Base-by-base conservation (phyloP, 1,140 invertebrate species). In the Babylonia areolata region DNA sequence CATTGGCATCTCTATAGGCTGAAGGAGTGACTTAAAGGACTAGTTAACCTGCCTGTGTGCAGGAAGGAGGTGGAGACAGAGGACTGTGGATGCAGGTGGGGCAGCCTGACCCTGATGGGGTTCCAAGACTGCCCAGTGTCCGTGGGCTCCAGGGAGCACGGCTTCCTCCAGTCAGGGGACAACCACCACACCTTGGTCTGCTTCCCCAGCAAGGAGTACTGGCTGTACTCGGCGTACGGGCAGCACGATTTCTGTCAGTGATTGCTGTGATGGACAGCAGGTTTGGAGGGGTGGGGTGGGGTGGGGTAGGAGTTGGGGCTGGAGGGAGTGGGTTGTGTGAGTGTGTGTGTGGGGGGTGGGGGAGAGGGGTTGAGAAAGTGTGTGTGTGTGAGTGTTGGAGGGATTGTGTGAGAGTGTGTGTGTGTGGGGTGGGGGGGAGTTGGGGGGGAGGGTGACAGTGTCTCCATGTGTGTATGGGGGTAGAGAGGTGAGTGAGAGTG, bases 121-220 rank as follows among this genome's bases (percentile, higher is more conserved):
- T 93, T 93, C 81, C 75, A 78, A 3, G 93, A 93, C 85, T 87
- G 88, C 11, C 90, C 91, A 1, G 85, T 91, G n/a, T 91, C 92
- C 9, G 89, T 90, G 88, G 81, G 80, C 71, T 83, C 85, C 15
- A 75, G 81, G 33, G 91, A 93, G 84, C 90, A 93, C 86, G 90
- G 89, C 73, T 93, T 88, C 75, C 86, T 91, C 69, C 81, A 85
- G 23, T 82, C 86, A 64, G 92, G 93, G 35, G 93, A 93, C 77
- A 92, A 93, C 83, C 64, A 90, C 28, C 91, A 92, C 84, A 90
- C 90, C 37, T 87, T 90, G 69, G 80, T 93, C 5, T 51, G 91
- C 54, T 92, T 93, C 85, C 23, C 42, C 78, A 80, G 54, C 35
- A 73, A 91, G 17, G 78, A 88, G 28, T 91, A 91, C 80, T 93